Conservation (phyloP, 2,113 vertebrate genomes). For the Aspidoscelis tigris region DNA sequence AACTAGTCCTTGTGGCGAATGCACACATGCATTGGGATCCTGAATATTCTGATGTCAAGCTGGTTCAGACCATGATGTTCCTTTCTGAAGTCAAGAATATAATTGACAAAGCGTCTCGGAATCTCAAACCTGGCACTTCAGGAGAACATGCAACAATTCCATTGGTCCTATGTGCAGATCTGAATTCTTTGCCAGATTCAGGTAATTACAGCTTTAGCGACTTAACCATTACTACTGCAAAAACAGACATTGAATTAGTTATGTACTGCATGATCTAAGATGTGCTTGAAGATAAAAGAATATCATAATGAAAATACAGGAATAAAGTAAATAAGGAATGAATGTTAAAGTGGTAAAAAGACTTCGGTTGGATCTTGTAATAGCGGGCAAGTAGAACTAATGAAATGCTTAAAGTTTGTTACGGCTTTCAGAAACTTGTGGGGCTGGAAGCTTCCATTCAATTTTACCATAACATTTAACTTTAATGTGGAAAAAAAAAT, state of each 20-base stretch:
- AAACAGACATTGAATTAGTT: not conserved
- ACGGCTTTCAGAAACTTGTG: not conserved
- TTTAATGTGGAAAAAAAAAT: not conserved
- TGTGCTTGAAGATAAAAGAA: not conserved
- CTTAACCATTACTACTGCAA: not conserved
- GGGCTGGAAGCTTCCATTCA: not conserved
- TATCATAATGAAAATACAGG: not conserved
- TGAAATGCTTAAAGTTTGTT: not conserved
- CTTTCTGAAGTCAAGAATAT: constrained; percentile 98
- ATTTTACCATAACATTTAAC: not conserved
- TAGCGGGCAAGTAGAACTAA: not conserved
- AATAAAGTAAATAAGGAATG: not conserved
- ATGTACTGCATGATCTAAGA: not conserved
- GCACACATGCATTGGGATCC: constrained; percentile 99
- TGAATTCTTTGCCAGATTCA: constrained; percentile 97
- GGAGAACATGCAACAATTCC: constrained; percentile 94
- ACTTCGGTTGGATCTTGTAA: not conserved
- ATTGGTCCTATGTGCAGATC: constrained; percentile 95
- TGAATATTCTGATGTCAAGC: constrained; percentile 96
- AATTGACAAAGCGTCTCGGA: constrained; percentile 95
- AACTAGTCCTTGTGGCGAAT: constrained; percentile 94
- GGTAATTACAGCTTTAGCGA: constrained; percentile 76
- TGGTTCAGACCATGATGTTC: constrained; percentile 99
- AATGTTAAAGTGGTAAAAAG: not conserved
- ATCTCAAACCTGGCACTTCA: constrained; percentile 86